Evolutionary conservation across 2,888 invertebrate species (phyloP).

Genomic region (Osedax fenrisi): DNA sequence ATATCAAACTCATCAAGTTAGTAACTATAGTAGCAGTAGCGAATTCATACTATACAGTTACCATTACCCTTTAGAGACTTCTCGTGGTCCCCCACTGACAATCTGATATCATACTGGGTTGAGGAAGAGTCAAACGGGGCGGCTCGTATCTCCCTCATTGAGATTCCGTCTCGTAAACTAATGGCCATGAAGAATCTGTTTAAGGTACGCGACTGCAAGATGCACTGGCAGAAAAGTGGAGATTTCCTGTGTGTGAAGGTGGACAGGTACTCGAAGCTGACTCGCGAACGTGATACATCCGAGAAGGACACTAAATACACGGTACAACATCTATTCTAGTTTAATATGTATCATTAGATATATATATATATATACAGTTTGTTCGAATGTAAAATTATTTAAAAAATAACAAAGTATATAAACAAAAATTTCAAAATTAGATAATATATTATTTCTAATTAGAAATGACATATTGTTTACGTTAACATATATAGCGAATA

Average conservation of each 20-base stretch:
- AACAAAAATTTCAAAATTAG: too few species aligned
- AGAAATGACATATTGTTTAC: too few species aligned
- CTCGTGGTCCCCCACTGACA: slow-evolving; percentile 94
- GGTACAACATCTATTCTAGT: too few species aligned
- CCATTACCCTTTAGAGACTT: slow-evolving; percentile 61
- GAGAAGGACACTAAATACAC: slow-evolving; percentile 81
- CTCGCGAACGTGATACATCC: too few species aligned
- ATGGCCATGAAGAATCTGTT: slow-evolving; percentile 83
- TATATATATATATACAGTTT: too few species aligned
- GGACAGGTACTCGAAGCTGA: slow-evolving; percentile 69
- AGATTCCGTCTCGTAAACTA: slow-evolving; percentile 61
- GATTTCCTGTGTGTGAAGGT: slow-evolving; percentile 93
- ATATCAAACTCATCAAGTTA: slow-evolving; percentile 53
- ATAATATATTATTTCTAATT: too few species aligned
- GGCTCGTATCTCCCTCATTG: slow-evolving; percentile 79
- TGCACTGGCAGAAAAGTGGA: slow-evolving; percentile 97
- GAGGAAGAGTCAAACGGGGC: slow-evolving; percentile 85
- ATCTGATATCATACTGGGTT: slow-evolving; percentile 91
- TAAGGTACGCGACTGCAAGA: slow-evolving; percentile 91
- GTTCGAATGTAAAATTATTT: too few species aligned
- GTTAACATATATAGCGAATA: too few species aligned
- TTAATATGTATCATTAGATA: too few species aligned
- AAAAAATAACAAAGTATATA: too few species aligned
- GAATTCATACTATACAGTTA: background rate
- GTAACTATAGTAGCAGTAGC: slow-evolving; percentile 22